Base-by-base conservation (phyloP, 2,113 vertebrate species). In the Pelvicachromis taeniatus region DNA sequence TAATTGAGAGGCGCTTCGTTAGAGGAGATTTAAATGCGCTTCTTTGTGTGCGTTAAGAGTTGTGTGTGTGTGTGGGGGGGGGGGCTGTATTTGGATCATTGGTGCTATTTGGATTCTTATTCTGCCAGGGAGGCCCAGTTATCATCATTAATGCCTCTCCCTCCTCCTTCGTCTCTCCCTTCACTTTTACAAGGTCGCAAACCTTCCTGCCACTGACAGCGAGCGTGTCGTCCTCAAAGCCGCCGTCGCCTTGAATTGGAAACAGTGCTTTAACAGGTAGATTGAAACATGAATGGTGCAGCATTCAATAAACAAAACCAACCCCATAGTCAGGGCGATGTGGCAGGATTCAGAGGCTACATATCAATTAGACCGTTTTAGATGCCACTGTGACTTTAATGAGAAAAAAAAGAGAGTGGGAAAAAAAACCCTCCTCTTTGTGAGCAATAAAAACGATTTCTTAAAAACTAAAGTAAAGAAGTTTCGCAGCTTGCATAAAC, bases 1-100 rank as follows among this genome's bases (percentile, higher is more conserved):
- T 94, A 95, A 94, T 94, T 94, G 93, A 95, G 93, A 93, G 87
- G 82, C 54, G 86, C 89, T 94, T 94, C 85, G 86, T 94, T 94
- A 94, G 93, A 86, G 87, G 78, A 92, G 91, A 92, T 93, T 95
- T 93, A 92, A 93, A 95, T 93, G 88, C 61, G 87, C 90, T 92
- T 91, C 89, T 91, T 92, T 92, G 91, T 94, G 85, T 88, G 82
- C 79, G 85, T 84, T 85, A 84, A 87, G 82, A 86, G 82, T 83
- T 78, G 23, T 48, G 68, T 11, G 63, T n/a, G n/a, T n/a, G n/a
- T n/a, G n/a, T n/a, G 65, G 79, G 81, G 81, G 81, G 40, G 80
- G 81, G 21, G 54, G 82, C 80, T 52, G 63, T 85, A 88, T 91
- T 88, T 82, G 91, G 90, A 93, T 93, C 87, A 87, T 42, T 55